Evolutionary conservation across 2,113 vertebrate species (phyloP).

Genomic region (Mastomys coucha): DNA sequence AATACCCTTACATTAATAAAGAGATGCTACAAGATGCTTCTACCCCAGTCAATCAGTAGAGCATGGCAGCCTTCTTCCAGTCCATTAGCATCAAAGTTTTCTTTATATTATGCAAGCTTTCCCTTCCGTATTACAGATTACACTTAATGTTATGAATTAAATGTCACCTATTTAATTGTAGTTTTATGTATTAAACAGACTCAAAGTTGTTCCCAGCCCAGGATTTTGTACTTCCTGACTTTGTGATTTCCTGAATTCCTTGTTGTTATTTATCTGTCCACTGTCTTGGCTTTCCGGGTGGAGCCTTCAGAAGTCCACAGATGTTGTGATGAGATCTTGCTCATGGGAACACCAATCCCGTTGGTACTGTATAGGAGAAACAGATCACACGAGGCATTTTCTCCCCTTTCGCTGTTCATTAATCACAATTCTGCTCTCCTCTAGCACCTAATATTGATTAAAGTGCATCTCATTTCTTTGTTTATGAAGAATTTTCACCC

Average conservation of each 20-base stretch:
- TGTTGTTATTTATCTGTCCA: background rate
- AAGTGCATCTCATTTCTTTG: constrained; percentile 1
- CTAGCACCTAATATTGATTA: background rate
- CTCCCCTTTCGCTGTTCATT: background rate
- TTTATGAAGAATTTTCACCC: constrained; percentile 8
- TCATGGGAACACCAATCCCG: background rate
- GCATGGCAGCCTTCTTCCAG: background rate
- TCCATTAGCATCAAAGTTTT: background rate
- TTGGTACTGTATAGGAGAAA: background rate
- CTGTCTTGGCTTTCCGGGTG: background rate
- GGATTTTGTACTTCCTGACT: constrained; percentile 15
- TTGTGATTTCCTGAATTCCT: background rate
- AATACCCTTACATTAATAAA: constrained; percentile 37
- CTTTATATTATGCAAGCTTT: constrained; percentile 11
- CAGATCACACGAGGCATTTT: background rate
- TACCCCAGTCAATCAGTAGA: background rate
- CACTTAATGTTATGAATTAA: constrained; percentile 30
- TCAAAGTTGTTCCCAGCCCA: background rate
- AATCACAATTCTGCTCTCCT: constrained; percentile 13
- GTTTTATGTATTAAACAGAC: background rate
- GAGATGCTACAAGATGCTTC: background rate
- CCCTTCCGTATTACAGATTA: background rate
- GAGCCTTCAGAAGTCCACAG: background rate
- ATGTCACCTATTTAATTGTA: constrained; percentile 36
- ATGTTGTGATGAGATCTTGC: background rate